Conservation (phyloP, 2,797 vertebrate genomes). For the Dromococcyx pavoninus region DNA sequence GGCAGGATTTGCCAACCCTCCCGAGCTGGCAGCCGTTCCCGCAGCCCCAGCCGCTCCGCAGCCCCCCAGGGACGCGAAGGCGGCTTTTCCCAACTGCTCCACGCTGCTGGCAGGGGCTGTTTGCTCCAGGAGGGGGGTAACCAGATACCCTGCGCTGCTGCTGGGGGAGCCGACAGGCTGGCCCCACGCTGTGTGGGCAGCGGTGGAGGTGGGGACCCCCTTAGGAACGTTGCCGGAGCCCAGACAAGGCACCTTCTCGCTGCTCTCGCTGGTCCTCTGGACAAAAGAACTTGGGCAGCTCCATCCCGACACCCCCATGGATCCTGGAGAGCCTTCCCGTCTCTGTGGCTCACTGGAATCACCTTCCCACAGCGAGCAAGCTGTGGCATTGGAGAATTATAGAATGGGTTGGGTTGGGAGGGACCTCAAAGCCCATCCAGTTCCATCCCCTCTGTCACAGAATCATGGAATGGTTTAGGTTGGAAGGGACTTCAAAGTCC, state of each 20-base stretch:
- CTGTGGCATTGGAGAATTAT: too few species aligned
- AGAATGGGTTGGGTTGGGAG: too few species aligned
- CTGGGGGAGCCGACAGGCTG: background rate
- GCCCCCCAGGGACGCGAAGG: background rate
- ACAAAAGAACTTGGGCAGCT: too few species aligned
- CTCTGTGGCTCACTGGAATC: too few species aligned
- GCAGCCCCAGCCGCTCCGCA: background rate
- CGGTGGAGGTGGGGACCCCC: background rate
- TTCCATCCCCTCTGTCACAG: too few species aligned
- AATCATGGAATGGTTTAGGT: too few species aligned
- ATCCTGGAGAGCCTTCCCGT: too few species aligned
- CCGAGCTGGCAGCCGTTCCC: background rate
- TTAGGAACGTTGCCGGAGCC: background rate
- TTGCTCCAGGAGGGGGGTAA: background rate
- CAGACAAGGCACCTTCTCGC: background rate
- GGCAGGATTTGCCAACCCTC: background rate
- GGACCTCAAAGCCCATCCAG: too few species aligned
- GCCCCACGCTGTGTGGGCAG: background rate
- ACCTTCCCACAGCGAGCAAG: too few species aligned
- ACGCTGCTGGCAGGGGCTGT: background rate
- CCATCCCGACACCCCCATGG: too few species aligned
- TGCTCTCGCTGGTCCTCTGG: too few species aligned
- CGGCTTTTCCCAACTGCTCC: conserved; percentile 20
- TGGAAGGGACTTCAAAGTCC: too few species aligned
- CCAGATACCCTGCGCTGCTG: background rate